Percentiles rank a stretch among this genome's conserved stretches.
These are phyloP conservation scores for Aplysia californica DNA, from an alignment of 1,140 invertebrate species.

Conservation along the genomic window DNA sequence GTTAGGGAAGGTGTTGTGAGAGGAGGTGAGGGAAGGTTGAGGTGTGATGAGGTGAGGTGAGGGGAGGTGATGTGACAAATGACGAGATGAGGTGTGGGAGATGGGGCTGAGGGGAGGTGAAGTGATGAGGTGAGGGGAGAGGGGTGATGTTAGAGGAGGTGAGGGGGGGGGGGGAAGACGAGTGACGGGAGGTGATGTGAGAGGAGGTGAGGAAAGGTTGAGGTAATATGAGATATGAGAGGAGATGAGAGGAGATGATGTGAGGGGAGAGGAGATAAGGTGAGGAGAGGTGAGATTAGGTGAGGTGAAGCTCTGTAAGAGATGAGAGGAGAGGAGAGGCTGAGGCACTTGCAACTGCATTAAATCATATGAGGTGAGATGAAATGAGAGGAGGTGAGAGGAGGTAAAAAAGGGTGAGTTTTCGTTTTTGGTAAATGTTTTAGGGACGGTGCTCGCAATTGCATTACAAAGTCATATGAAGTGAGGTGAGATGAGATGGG, in stretches of 20 bases:
- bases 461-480: too few relatives aligned
- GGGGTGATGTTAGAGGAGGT: background rate
- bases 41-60: too few relatives aligned
- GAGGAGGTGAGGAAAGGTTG: background rate
- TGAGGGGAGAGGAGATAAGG: too few relatives aligned
- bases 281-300: background rate
- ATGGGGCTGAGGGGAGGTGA: background rate
- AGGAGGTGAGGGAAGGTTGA: background rate
- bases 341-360: background rate
- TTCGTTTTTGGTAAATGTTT: too few relatives aligned
- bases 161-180: background rate
- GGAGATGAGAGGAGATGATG: too few relatives aligned
- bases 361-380: background rate
- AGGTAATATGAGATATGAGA: background rate
- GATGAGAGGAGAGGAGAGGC: background rate
- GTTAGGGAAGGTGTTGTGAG: background rate
- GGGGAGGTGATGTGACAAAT: background rate
- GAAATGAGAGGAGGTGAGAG: background rate
- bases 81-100: background rate
- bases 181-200: background rate
- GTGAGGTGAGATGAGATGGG: background rate
- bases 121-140: background rate
- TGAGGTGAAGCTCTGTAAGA: background rate
- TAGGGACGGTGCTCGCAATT: too few relatives aligned
- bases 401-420: background rate